These are phyloP conservation scores for Micrastur ruficollis DNA, from an alignment of 2,797 vertebrate species.

Conservation along the genomic window DNA sequence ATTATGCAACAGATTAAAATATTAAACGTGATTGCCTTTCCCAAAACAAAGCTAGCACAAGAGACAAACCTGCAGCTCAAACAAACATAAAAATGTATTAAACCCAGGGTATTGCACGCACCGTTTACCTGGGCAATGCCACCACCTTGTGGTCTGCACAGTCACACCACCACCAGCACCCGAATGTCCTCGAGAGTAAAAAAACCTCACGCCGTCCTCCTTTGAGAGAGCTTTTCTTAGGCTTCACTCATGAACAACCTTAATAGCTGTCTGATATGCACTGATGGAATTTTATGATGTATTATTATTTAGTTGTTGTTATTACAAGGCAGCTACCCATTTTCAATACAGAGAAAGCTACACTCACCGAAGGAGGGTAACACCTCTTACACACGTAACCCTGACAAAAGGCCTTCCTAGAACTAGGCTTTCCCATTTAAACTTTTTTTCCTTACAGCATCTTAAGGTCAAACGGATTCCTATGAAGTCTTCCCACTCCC, in stretches of 20 bases:
- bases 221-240: neutral
- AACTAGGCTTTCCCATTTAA: neutral
- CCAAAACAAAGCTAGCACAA: neutral
- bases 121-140: conserved; percentile 57
- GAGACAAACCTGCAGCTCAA: neutral
- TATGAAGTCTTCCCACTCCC: neutral
- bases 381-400: neutral
- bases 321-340: neutral
- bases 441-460: neutral
- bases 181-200: fast-evolving
- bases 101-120: fast-evolving
- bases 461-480: neutral
- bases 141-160: conserved; percentile 57
- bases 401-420: neutral
- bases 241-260: neutral
- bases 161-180: neutral
- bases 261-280: neutral
- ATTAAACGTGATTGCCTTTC: neutral
- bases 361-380: fast-evolving
- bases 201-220: neutral
- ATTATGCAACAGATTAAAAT: neutral
- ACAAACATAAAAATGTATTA: fast-evolving
- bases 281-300: neutral
- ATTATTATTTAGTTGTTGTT: fast-evolving
- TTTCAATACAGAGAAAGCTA: neutral